phyloP scores from a whole-genome alignment of 1,140 invertebrate genomes.

The Pogonus chalceus region DNA sequence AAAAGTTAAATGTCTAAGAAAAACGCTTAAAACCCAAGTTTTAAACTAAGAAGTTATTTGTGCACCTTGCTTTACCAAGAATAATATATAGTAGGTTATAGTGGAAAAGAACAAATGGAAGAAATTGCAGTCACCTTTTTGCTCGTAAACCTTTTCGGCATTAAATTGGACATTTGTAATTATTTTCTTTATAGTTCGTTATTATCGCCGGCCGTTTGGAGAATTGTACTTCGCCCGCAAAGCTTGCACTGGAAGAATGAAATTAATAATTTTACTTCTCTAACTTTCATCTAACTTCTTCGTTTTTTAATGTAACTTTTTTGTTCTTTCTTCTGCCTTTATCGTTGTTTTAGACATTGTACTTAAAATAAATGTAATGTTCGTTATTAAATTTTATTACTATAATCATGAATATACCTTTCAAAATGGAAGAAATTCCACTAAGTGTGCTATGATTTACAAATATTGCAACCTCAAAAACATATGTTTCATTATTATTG shows the following conservation, averaged over 20 bases:
- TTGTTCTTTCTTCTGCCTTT: not conserved
- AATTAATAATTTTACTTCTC: constrained; percentile 7
- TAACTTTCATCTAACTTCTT: not conserved
- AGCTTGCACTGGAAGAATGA: not conserved
- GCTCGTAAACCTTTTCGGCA: not conserved
- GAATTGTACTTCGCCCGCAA: not conserved
- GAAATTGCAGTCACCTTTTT: not conserved
- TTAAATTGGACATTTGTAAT: constrained; percentile 5
- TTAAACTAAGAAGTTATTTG: too few relatives aligned
- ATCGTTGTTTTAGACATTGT: not conserved
- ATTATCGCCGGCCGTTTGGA: not conserved
- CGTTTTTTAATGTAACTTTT: not conserved
- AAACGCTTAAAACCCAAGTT: too few relatives aligned
- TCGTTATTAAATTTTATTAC: constrained; percentile 2
- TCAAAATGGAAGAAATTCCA: too few relatives aligned
- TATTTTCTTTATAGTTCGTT: constrained; percentile 5
- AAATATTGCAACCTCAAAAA: too few relatives aligned
- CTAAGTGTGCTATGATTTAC: too few relatives aligned
- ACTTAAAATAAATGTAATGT: not conserved
- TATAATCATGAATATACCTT: too few relatives aligned
- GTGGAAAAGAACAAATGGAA: too few relatives aligned
- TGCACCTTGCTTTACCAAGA: too few relatives aligned
- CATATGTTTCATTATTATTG: too few relatives aligned
- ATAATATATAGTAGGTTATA: too few relatives aligned
- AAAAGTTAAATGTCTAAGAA: too few relatives aligned